phyloP scores from a whole-genome alignment of 2,797 vertebrate genomes.

The Rallus crepitans region DNA sequence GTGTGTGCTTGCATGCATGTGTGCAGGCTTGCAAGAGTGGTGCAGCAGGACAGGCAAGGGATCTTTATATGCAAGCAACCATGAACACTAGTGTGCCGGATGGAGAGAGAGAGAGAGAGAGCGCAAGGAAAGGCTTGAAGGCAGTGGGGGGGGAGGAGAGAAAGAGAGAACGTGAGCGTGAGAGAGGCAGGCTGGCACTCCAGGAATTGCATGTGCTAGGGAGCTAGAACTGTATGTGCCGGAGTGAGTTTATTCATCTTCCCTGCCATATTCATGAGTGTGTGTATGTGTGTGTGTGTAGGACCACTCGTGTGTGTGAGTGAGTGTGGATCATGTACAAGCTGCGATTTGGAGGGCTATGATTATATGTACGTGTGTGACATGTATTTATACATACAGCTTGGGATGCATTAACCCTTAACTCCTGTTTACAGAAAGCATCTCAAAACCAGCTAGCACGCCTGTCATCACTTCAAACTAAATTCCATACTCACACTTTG shows the following conservation, averaged over 20 bases:
- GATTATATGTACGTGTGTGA: neutral
- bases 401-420: constrained; percentile 47
- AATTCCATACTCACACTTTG: constrained; percentile 58
- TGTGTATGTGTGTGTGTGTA: neutral
- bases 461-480: constrained; percentile 72
- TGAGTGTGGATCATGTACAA: neutral
- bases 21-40: neutral
- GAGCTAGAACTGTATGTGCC: neutral
- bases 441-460: constrained; percentile 63
- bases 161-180: neutral
- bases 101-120: neutral
- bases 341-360: neutral
- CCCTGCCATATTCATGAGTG: neutral
- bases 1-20: neutral
- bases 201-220: constrained; percentile 34
- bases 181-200: neutral
- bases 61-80: neutral
- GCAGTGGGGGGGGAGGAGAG: neutral
- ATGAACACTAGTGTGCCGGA: neutral
- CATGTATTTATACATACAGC: constrained; percentile 38
- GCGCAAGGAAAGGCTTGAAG: neutral
- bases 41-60: neutral
- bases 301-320: neutral
- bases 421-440: constrained; percentile 65
- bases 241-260: constrained; percentile 29